Evolutionary conservation across 2,797 vertebrate species (phyloP).

Genomic region (Anguilla pacifica): DNA sequence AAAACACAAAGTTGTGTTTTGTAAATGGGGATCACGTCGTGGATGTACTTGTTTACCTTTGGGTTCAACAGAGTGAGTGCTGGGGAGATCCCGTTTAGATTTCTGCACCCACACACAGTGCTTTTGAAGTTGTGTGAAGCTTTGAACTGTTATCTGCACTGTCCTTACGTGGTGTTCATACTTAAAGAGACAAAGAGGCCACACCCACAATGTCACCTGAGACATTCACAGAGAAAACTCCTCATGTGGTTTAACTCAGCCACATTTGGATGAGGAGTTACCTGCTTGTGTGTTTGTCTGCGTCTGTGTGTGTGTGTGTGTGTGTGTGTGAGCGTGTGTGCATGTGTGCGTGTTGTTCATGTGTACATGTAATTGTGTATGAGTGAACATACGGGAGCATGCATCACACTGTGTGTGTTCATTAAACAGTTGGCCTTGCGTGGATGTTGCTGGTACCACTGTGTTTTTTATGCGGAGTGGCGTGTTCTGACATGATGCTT

Average conservation of each 20-base stretch:
- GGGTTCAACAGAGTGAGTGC: neutral
- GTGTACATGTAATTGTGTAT: constrained; percentile 5
- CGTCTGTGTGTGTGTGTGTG: neutral
- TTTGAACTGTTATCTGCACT: constrained; percentile 3
- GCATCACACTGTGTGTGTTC: neutral
- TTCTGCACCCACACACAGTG: neutral
- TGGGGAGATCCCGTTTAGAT: neutral
- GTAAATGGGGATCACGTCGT: neutral
- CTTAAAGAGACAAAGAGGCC: neutral
- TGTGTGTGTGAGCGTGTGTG: neutral
- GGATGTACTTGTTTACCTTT: neutral
- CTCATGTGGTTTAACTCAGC: neutral
- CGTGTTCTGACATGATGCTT: constrained; percentile 56
- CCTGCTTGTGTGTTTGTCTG: neutral
- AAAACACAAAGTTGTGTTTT: neutral
- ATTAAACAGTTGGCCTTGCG: neutral
- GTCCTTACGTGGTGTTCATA: neutral
- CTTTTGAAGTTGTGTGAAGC: constrained; percentile 2
- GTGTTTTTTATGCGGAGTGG: constrained; percentile 43
- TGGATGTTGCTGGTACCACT: neutral
- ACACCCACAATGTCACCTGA: neutral
- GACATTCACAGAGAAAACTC: neutral
- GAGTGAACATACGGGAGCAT: neutral
- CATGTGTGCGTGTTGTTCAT: neutral
- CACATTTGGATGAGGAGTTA: neutral